phyloP scores from a whole-genome alignment of 2,888 invertebrate genomes.

The Minunthozetes semirufus region DNA sequence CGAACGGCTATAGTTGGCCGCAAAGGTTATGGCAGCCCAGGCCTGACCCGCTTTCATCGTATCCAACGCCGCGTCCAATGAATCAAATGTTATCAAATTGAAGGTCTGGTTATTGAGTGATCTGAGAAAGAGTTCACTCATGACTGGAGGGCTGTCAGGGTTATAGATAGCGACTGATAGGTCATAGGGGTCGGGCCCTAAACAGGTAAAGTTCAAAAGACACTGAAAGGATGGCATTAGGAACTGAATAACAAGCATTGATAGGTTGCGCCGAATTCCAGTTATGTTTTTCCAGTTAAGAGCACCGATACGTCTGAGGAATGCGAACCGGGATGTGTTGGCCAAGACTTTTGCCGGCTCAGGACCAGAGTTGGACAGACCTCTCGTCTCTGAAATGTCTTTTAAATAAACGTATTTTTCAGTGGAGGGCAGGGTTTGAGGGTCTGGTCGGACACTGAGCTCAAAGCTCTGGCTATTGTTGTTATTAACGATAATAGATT shows the following conservation, averaged over 20 bases:
- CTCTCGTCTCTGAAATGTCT: background rate
- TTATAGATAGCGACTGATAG: slow-evolving; percentile 75
- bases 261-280: slow-evolving; percentile 45
- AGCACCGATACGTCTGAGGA: slow-evolving; percentile 43
- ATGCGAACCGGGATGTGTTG: slow-evolving; percentile 1
- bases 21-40: slow-evolving; percentile 82
- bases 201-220: slow-evolving; percentile 83
- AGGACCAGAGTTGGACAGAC: background rate
- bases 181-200: slow-evolving; percentile 76
- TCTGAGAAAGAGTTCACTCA: slow-evolving; percentile 26
- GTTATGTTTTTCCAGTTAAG: slow-evolving; percentile 47
- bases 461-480: background rate
- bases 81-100: slow-evolving; percentile 46
- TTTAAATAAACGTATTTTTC: background rate
- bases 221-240: slow-evolving; percentile 90
- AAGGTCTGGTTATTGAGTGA: slow-evolving; percentile 16
- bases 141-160: slow-evolving; percentile 54
- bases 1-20: slow-evolving; percentile 65
- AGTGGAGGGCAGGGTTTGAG: background rate
- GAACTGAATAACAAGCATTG: slow-evolving; percentile 81
- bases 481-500: background rate
- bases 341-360: background rate
- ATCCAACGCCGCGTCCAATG: slow-evolving; percentile 58
- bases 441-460: background rate
- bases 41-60: slow-evolving; percentile 69